These are phyloP conservation scores for Chrysochloris asiatica DNA, from an alignment of 2,113 vertebrate species.

Conservation along the genomic window DNA sequence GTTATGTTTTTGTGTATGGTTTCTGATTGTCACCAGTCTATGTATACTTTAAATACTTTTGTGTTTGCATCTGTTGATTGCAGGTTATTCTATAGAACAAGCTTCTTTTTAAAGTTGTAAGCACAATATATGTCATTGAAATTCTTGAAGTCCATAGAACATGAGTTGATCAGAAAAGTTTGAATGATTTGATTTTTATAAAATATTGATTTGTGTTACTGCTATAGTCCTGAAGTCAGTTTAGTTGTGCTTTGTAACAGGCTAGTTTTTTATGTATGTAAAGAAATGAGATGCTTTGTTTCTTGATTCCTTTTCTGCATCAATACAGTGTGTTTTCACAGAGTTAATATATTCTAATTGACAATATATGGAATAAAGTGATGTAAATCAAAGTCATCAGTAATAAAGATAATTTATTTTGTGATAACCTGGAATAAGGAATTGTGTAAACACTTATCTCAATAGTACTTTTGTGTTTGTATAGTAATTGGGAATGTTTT, in stretches of 20 bases:
- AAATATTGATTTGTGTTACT: conserved; percentile 48
- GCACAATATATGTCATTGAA: neutral
- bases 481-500: conserved; percentile 45
- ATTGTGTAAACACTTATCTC: conserved; percentile 6
- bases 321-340: conserved; percentile 2
- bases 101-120: neutral
- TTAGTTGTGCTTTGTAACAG: neutral
- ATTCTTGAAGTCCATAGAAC: conserved; percentile 41
- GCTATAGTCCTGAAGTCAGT: neutral
- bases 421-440: conserved; percentile 1
- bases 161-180: conserved; percentile 42
- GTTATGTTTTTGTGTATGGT: neutral
- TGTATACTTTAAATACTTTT: conserved; percentile 37
- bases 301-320: conserved; percentile 24
- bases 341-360: conserved; percentile 10
- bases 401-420: conserved; percentile 5
- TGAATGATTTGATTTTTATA: conserved; percentile 37
- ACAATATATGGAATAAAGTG: conserved; percentile 21
- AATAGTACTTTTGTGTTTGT: conserved; percentile 27
- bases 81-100: too few relatives aligned
- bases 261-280: neutral
- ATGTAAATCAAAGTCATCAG: neutral
- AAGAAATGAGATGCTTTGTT: conserved; percentile 15
- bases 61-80: neutral
- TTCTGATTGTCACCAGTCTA: conserved; percentile 18